phyloP scores from a whole-genome alignment of 2,888 invertebrate genomes.

The Orgyia antiqua region DNA sequence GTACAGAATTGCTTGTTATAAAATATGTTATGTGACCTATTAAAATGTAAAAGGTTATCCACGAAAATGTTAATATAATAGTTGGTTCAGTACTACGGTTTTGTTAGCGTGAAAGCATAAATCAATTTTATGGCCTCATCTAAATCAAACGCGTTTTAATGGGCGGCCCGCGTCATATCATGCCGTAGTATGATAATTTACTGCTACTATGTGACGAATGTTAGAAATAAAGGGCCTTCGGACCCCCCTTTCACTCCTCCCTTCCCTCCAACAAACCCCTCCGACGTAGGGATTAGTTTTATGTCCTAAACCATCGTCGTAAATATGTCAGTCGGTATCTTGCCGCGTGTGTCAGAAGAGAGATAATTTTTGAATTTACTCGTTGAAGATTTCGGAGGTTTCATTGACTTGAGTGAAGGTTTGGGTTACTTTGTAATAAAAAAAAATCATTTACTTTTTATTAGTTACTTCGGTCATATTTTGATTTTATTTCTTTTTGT shows the following conservation, averaged over 20 bases:
- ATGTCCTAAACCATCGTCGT: conserved; percentile 71
- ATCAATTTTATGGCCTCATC: conserved; percentile 80
- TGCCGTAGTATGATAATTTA: conserved; percentile 79
- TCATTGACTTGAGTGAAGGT: conserved; percentile 1
- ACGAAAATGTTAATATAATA: conserved; percentile 79
- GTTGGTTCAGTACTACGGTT: conserved; percentile 77
- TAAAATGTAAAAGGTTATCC: conserved; percentile 66
- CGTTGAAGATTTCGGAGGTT: conserved; percentile 28
- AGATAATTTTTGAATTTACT: conserved; percentile 75
- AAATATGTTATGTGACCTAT: conserved; percentile 49
- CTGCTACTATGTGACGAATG: conserved; percentile 79
- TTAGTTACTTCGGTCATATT: too few relatives aligned
- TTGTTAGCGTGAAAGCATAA: conserved; percentile 79
- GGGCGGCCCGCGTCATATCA: conserved; percentile 79
- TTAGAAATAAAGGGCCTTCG: conserved; percentile 75
- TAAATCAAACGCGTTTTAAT: conserved; percentile 80
- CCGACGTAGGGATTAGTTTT: conserved; percentile 68
- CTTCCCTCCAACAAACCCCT: conserved; percentile 28
- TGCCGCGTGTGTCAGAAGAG: conserved; percentile 52
- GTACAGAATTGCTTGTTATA: conserved; percentile 21
- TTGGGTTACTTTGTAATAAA: not conserved
- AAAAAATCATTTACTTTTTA: not conserved
- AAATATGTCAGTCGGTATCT: conserved; percentile 74
- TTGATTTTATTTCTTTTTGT: too few relatives aligned
- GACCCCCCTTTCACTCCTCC: conserved; percentile 34